Evolutionary conservation across 2,797 vertebrate species (phyloP).

Genomic region (Spea hammondii): DNA sequence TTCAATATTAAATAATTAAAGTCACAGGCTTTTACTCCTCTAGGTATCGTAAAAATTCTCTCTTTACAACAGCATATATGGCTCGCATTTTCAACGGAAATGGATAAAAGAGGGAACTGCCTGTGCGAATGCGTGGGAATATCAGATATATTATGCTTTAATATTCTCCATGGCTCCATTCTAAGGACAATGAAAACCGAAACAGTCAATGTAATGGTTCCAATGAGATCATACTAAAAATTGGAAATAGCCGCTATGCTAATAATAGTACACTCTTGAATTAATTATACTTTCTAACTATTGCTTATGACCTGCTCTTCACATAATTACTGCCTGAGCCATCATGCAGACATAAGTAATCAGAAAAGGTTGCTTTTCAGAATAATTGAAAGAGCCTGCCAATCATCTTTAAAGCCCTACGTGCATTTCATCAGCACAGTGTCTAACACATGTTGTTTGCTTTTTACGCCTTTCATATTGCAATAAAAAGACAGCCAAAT

Average conservation of each 20-base stretch:
- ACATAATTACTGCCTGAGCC: constrained; percentile 40
- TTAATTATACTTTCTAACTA: constrained; percentile 36
- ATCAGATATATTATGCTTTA: background rate
- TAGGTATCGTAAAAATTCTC: constrained; percentile 2
- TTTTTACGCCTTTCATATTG: constrained; percentile 20
- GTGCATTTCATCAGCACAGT: constrained; percentile 16
- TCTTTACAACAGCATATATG: background rate
- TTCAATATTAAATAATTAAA: constrained; percentile 4
- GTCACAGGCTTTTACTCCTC: background rate
- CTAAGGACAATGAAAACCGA: background rate
- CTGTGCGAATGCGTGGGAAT: constrained; percentile 1
- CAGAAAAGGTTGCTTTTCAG: constrained; percentile 28
- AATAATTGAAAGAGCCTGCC: constrained; percentile 25
- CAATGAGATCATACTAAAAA: constrained; percentile 27
- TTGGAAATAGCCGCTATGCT: constrained; percentile 42
- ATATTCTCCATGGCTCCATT: background rate
- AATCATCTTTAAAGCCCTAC: constrained; percentile 23
- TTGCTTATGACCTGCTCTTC: constrained; percentile 32
- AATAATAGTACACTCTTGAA: constrained; percentile 26
- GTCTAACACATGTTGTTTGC: constrained; percentile 27
- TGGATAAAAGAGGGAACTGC: background rate
- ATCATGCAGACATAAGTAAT: constrained; percentile 22
- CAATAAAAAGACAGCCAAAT: constrained; percentile 34
- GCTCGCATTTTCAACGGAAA: background rate
- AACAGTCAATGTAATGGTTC: constrained; percentile 27